phyloP scores from a whole-genome alignment of 2,888 invertebrate genomes.

The Prenolepis imparis region DNA sequence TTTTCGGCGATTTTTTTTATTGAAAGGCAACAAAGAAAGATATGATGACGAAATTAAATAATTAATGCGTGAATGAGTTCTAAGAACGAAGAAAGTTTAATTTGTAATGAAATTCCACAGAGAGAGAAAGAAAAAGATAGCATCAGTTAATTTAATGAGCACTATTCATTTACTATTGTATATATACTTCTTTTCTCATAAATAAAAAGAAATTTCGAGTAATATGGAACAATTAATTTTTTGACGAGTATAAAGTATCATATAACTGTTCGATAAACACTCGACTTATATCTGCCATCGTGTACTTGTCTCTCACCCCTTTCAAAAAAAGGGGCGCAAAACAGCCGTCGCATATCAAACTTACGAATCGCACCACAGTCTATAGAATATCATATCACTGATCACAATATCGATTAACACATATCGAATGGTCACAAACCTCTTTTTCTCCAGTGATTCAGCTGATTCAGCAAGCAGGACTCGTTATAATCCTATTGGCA shows the following conservation, averaged over 20 bases:
- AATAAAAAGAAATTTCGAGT: not conserved
- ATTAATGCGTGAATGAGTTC: not conserved
- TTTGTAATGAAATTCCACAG: not conserved
- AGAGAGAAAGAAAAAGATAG: not conserved
- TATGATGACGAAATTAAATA: not conserved
- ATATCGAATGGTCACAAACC: constrained; percentile 73
- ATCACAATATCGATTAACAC: constrained; percentile 60
- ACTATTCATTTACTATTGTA: not conserved
- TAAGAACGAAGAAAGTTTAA: not conserved
- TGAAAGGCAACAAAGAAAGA: not conserved
- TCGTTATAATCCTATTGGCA: constrained; percentile 81
- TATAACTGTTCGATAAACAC: constrained; percentile 23
- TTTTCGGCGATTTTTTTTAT: not conserved
- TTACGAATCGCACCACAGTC: constrained; percentile 42
- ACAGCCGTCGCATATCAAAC: not conserved
- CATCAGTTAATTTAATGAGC: not conserved
- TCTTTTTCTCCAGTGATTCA: constrained; percentile 57
- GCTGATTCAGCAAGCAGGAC: constrained; percentile 30
- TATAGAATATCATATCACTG: constrained; percentile 56
- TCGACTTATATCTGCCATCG: not conserved
- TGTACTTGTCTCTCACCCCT: constrained; percentile 5
- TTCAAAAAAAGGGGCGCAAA: not conserved
- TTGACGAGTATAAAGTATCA: not conserved
- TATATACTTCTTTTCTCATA: not conserved
- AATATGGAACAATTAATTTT: not conserved